Evolutionary conservation across 2,797 vertebrate genomes (phyloP).

Genomic region (Euphonia xanthogaster): DNA sequence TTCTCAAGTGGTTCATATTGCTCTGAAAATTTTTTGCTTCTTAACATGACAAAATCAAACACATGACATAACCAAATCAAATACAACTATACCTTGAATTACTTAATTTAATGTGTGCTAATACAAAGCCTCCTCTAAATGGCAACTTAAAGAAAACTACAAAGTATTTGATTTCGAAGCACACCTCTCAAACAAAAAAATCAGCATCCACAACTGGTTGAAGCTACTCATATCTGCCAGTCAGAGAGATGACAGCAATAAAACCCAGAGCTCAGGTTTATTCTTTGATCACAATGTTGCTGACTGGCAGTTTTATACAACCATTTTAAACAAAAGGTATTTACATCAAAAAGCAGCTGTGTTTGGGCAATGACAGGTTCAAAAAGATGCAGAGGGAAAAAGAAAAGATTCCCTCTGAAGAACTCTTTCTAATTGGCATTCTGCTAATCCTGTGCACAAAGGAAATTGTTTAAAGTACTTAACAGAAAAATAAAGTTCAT

Average conservation of each 20-base stretch:
- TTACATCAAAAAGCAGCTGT: background rate
- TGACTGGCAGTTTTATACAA: background rate
- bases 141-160: background rate
- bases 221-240: background rate
- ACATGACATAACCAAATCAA: background rate
- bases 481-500: constrained; percentile 14
- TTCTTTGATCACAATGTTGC: background rate
- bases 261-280: background rate
- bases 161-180: background rate
- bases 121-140: background rate
- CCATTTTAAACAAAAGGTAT: background rate
- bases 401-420: background rate
- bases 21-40: background rate
- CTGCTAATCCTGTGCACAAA: background rate
- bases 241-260: background rate
- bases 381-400: background rate
- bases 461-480: background rate
- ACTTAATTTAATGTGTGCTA: background rate
- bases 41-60: background rate
- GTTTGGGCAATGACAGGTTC: background rate
- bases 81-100: background rate
- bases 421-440: background rate
- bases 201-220: background rate
- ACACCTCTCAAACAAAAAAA: background rate
- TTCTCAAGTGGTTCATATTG: background rate